phyloP scores from a whole-genome alignment of 2,113 vertebrate genomes.

The Corythoichthys haematopterus region DNA sequence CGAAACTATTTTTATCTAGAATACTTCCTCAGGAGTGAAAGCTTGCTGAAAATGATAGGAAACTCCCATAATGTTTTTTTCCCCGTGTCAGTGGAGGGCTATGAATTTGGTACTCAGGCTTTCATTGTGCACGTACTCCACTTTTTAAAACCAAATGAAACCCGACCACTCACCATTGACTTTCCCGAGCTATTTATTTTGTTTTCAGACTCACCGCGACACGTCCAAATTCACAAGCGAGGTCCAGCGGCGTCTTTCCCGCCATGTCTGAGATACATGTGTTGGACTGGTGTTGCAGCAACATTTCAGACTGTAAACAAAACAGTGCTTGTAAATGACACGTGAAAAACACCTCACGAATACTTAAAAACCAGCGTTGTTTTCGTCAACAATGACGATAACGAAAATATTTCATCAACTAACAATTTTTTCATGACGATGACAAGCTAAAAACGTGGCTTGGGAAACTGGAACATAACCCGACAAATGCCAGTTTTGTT shows the following conservation, averaged over 20 bases:
- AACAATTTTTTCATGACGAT: too few relatives aligned
- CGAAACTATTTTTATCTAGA: neutral
- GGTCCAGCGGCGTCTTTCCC: slow-evolving; percentile 91
- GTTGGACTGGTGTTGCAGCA: slow-evolving; percentile 93
- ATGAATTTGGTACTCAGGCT: neutral
- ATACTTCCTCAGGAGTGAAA: neutral
- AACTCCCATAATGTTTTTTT: neutral
- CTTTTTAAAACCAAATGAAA: neutral
- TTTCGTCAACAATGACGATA: neutral
- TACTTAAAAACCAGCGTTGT: too few relatives aligned
- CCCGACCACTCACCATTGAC: neutral
- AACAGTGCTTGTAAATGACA: slow-evolving; percentile 1
- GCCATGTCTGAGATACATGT: slow-evolving; percentile 93
- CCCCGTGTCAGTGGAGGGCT: neutral
- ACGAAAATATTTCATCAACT: too few relatives aligned
- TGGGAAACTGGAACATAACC: too few relatives aligned
- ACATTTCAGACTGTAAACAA: slow-evolving; percentile 64
- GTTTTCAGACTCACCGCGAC: slow-evolving; percentile 78
- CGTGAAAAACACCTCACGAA: neutral
- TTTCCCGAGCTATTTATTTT: neutral
- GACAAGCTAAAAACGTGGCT: too few relatives aligned
- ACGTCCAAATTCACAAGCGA: slow-evolving; percentile 95
- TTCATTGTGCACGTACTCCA: neutral
- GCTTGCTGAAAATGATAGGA: neutral
- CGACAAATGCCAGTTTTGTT: too few relatives aligned